Base-by-base conservation (phyloP, 2,888 invertebrate species). In the Ephialtes manifestator region DNA sequence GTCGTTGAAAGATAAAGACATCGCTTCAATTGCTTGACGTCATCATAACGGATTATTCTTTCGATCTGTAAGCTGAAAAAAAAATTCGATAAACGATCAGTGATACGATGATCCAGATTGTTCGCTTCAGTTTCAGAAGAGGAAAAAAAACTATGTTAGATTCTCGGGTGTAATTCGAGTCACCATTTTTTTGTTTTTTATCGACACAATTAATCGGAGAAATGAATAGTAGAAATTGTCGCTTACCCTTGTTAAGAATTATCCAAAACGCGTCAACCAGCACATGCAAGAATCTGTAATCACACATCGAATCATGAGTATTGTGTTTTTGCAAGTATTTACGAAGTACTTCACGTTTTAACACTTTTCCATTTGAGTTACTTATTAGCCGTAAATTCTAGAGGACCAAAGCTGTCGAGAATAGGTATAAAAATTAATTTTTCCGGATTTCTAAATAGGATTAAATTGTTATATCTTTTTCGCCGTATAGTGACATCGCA, bases 211-310 rank as follows among this genome's bases (percentile, higher is more conserved):
- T 10, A n/a, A 11, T n/a, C 4, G 18, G 43, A 65, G 11, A 51
- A 51, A 43, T 11, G 4, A 28, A 2, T 4, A 65, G 10, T 10
- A 18, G 28, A 20, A 18, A 35, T 43, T 18, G 1, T 39, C 15
- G 13, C 76, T 83, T 46, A 80, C 83, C 82, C 76, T 51, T 28
- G 35, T 43, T 68, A 18, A 28, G 28, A 58, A 48, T 51, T 48
- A 35, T 72, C 46, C 63, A 31, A 11, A 51, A 18, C 1, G 46
- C 31, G 2, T 87, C 86, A 88, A 83, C 87, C 84, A 71, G 79
- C 87, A 46, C 78, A 81, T 31, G 78, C 86, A 18, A 84, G 77
- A 63, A 88, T 83, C 88, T 88, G 88, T 63, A 88, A 88, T 76
- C 84, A 87, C 74, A 88, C 53, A 81, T 72, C 13, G 10, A 58